Percentiles rank a stretch among this genome's conserved stretches.
Conservation (phyloP, 2,888 invertebrate genomes). For the Trimorus sp. region DNA sequence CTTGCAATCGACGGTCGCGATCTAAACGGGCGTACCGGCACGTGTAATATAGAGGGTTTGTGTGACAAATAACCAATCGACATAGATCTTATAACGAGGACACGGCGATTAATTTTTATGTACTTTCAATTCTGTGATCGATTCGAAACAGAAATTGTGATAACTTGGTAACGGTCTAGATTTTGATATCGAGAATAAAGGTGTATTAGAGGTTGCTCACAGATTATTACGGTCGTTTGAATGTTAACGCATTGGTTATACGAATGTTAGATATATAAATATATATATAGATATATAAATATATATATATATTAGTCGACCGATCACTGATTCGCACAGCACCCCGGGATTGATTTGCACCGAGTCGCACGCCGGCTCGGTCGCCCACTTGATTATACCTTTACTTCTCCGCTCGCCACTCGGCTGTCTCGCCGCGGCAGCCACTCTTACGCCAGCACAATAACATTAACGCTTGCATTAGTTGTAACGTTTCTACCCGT, state of each 20-base stretch:
- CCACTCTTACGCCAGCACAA: too few species aligned
- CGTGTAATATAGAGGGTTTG: conserved; percentile 36
- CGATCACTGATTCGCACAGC: too few species aligned
- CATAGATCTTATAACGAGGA: conserved; percentile 25
- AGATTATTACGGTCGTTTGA: conserved; percentile 1
- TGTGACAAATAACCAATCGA: conserved; percentile 29
- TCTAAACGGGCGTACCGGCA: conserved; percentile 24
- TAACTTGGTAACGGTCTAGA: conserved; percentile 54
- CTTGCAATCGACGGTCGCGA: conserved; percentile 30
- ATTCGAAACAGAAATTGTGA: conserved; percentile 60
- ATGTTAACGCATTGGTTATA: conserved; percentile 1
- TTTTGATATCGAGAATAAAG: conserved; percentile 45
- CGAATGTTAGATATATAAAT: conserved; percentile 13
- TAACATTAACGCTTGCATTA: too few species aligned
- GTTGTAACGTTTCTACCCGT: too few species aligned
- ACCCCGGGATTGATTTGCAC: too few species aligned
- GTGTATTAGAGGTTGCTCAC: conserved; percentile 36
- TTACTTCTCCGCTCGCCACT: too few species aligned
- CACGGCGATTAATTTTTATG: conserved; percentile 37
- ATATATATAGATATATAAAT: neutral
- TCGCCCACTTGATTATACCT: too few species aligned
- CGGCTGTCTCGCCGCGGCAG: too few species aligned
- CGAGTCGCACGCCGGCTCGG: too few species aligned
- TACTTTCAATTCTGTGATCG: conserved; percentile 62
- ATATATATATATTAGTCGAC: neutral